Evolutionary conservation across 2,113 vertebrate species (phyloP).

Genomic region (Tylochromis polylepis): DNA sequence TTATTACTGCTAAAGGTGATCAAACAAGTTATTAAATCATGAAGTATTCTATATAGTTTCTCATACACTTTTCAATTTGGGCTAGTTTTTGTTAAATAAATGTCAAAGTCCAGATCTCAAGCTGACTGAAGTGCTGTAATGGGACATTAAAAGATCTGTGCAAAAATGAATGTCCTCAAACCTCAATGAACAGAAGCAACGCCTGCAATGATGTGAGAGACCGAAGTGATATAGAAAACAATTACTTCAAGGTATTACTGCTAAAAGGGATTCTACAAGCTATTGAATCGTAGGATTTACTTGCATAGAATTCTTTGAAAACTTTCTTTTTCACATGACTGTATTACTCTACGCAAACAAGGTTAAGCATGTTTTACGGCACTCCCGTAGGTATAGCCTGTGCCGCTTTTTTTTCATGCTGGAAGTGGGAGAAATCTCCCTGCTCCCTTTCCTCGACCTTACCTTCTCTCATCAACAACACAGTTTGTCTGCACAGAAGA

Average conservation of each 20-base stretch:
- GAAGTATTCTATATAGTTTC: background rate
- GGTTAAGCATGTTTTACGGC: background rate
- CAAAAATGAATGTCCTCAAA: background rate
- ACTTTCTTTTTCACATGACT: background rate
- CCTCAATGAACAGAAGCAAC: background rate
- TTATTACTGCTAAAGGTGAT: background rate
- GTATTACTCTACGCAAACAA: background rate
- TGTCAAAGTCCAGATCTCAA: background rate
- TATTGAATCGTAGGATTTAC: background rate
- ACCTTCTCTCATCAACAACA: background rate
- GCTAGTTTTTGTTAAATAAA: background rate
- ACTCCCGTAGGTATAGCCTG: background rate
- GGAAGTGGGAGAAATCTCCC: background rate
- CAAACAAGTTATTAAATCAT: background rate
- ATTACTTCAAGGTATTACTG: background rate
- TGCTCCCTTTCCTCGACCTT: background rate
- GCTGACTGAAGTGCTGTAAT: background rate
- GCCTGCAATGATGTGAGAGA: background rate
- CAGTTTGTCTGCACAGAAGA: background rate
- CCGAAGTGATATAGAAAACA: background rate
- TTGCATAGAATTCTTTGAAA: background rate
- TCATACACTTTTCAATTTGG: background rate
- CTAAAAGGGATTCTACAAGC: background rate
- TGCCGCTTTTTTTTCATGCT: background rate
- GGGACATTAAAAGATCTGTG: background rate